A percentile compares a stretch with the other conserved stretches of the same genome.
Conservation (phyloP, 2,797 vertebrate genomes). For the Anisognathus igniventris region DNA sequence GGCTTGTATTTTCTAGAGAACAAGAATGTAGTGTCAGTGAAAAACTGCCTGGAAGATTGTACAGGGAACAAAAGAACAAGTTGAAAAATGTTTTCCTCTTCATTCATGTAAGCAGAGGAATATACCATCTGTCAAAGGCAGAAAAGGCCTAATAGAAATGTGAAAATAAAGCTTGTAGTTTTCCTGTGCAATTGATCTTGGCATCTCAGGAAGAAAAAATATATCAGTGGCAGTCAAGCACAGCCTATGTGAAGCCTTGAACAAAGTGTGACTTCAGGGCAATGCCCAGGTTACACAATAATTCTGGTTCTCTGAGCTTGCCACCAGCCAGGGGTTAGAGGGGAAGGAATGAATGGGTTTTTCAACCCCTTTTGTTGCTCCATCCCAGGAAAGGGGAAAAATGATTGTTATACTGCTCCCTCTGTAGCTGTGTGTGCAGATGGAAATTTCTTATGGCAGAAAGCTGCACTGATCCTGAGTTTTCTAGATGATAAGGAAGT, state of each 20-base stretch:
- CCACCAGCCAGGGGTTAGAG: neutral
- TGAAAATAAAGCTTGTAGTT: neutral
- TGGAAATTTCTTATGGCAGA: neutral
- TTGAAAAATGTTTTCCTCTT: neutral
- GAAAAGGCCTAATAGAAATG: neutral
- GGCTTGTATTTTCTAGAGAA: neutral
- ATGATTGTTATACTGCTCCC: rapidly evolving
- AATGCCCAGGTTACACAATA: neutral
- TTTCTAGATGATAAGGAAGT: neutral
- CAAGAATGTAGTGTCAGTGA: neutral
- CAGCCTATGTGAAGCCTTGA: neutral
- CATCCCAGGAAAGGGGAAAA: neutral
- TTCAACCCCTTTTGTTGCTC: neutral
- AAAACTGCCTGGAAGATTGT: neutral
- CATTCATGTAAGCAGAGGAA: neutral
- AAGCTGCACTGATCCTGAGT: neutral
- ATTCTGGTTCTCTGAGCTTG: neutral
- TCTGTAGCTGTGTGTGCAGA: neutral
- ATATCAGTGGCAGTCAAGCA: neutral
- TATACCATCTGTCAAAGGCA: neutral
- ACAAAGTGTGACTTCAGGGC: neutral
- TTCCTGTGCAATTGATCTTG: neutral
- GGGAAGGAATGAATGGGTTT: neutral
- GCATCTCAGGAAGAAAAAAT: neutral
- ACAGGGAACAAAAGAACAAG: neutral